Evolutionary conservation across 23 tunicate genomes (phyloP), one percentile per base, ranked within the genome.

Genomic region (Pegea sp.): DNA sequence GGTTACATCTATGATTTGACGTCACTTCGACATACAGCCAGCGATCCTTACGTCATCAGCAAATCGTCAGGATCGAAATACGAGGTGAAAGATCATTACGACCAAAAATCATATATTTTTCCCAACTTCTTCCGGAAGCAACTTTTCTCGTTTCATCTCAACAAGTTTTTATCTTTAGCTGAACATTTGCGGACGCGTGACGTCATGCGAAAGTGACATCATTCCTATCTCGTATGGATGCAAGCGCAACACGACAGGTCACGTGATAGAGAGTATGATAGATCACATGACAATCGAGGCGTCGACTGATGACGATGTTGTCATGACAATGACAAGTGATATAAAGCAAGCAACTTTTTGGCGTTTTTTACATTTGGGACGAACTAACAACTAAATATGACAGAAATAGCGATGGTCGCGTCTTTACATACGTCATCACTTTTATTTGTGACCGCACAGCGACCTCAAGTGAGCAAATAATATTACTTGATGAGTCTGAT

Each of bases 281-380:
- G n/a, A n/a, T n/a, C n/a, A n/a, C n/a, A n/a, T n/a, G n/a, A n/a
- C n/a, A n/a, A n/a, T n/a, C n/a, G n/a, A n/a, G n/a, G n/a, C n/a
- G n/a, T 72, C 64, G 32, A 64, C 80, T 1, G 80, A 72, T 25
- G 80, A 72, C 50, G 80, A 70, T 11, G 59, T n/a, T n/a, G n/a
- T n/a, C 19, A 42, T 42, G 48, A 42, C 48, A 42, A 42, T 0
- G 48, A 19, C 48, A 42, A 42, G 18, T 19, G n/a, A 42, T 0
- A 42, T 42, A n/a, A 42, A 19, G 18, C n/a, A n/a, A n/a, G n/a
- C n/a, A n/a, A n/a, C n/a, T n/a, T n/a, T n/a, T n/a, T n/a, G n/a
- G n/a, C n/a, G n/a, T n/a, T n/a, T n/a, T n/a, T n/a, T n/a, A n/a
- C n/a, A n/a, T n/a, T n/a, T n/a, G n/a, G n/a, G n/a, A n/a, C n/a